Evolutionary conservation across 2,888 invertebrate species (phyloP).

Genomic region (Plebejus anna): DNA sequence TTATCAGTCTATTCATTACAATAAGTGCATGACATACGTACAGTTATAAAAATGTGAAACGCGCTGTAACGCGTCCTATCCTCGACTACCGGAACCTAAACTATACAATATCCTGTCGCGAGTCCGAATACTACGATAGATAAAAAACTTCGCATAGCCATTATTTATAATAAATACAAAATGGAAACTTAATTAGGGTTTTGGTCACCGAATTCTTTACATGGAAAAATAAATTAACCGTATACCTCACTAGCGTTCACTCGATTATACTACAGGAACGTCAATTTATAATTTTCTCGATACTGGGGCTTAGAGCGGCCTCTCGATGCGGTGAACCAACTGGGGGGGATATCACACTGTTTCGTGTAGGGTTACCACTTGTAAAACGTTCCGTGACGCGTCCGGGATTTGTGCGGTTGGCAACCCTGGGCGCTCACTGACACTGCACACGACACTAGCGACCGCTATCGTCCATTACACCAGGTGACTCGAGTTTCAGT

Average conservation of each 20-base stretch:
- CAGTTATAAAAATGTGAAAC: conserved; percentile 43
- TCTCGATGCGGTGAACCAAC: conserved; percentile 9
- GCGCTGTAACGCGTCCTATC: conserved; percentile 33
- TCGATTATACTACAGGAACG: conserved; percentile 48
- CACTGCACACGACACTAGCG: conserved; percentile 32
- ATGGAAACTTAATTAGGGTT: conserved; percentile 57
- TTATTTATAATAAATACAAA: conserved; percentile 70
- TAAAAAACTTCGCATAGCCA: conserved; percentile 73
- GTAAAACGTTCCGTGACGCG: background rate
- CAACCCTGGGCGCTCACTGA: background rate
- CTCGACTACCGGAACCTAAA: conserved; percentile 62
- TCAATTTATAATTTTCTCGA: conserved; percentile 24
- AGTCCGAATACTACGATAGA: conserved; percentile 48
- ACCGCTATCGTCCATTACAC: conserved; percentile 33
- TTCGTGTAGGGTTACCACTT: conserved; percentile 2
- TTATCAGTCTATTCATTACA: conserved; percentile 65
- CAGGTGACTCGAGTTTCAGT: conserved; percentile 1
- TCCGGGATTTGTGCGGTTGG: background rate
- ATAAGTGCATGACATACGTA: conserved; percentile 32
- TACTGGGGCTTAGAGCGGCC: background rate
- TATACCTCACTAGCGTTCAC: conserved; percentile 29
- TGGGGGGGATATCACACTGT: conserved; percentile 18
- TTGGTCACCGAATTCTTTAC: conserved; percentile 61
- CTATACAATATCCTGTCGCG: conserved; percentile 41
- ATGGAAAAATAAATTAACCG: conserved; percentile 37